A percentile compares a stretch with the other conserved stretches of the same genome.
Evolutionary conservation across 2,888 invertebrate genomes (phyloP).

Genomic region (Pyrrhia umbra): DNA sequence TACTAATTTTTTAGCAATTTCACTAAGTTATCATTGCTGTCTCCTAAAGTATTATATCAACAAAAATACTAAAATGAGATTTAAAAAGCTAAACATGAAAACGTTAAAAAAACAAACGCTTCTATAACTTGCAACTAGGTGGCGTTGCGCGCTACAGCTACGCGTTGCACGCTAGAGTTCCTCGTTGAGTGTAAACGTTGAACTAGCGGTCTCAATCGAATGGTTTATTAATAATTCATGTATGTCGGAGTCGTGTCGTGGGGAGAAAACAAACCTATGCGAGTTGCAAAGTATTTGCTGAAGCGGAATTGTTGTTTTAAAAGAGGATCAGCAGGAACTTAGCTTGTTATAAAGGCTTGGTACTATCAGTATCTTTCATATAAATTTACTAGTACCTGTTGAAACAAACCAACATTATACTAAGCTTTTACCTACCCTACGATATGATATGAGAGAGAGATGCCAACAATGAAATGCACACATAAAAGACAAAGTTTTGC

Average conservation of each 20-base stretch:
- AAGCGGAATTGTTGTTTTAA: slow-evolving; percentile 31
- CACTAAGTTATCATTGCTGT: too few relatives aligned
- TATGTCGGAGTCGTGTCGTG: slow-evolving; percentile 45
- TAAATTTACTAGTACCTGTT: too few relatives aligned
- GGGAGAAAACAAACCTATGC: slow-evolving; percentile 52
- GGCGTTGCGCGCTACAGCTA: slow-evolving; percentile 26
- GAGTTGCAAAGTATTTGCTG: slow-evolving; percentile 40
- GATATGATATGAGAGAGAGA: too few relatives aligned
- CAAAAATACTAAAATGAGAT: too few relatives aligned
- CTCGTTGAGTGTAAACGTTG: slow-evolving; percentile 51
- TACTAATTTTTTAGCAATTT: too few relatives aligned
- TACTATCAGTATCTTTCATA: too few relatives aligned
- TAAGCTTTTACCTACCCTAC: too few relatives aligned
- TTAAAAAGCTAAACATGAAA: slow-evolving; percentile 1
- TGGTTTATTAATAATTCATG: slow-evolving; percentile 65
- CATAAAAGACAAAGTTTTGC: too few relatives aligned
- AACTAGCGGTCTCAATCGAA: slow-evolving; percentile 61
- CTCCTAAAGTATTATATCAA: too few relatives aligned
- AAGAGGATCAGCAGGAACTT: slow-evolving; percentile 21
- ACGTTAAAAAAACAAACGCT: slow-evolving; percentile 10
- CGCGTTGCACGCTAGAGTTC: slow-evolving; percentile 24
- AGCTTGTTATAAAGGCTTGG: not conserved
- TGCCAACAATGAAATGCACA: too few relatives aligned
- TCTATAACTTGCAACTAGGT: slow-evolving; percentile 21
- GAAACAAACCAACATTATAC: too few relatives aligned